A percentile compares a stretch with the other conserved stretches of the same genome.
Evolutionary conservation across 2,888 invertebrate genomes (phyloP).

Genomic region (Cataglyphis rosenhaueri): DNA sequence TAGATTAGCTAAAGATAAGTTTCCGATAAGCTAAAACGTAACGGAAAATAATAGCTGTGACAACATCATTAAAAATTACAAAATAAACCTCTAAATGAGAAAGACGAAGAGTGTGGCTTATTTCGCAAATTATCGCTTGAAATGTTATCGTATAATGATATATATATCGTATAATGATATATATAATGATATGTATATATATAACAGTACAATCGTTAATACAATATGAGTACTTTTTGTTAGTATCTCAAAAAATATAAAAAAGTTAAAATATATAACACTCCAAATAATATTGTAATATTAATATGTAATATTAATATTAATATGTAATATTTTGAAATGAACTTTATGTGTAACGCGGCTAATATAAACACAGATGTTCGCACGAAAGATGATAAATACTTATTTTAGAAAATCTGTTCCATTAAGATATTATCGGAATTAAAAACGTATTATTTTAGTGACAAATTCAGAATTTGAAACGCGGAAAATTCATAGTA

Average conservation of each 20-base stretch:
- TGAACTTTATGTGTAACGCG: neutral
- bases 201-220: neutral
- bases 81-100: neutral
- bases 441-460: neutral
- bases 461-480: neutral
- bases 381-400: neutral
- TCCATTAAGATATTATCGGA: neutral
- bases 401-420: conserved; percentile 6
- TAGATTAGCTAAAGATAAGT: neutral
- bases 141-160: neutral
- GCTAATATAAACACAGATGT: conserved; percentile 34
- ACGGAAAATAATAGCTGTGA: too few relatives aligned
- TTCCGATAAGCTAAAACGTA: too few relatives aligned
- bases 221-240: neutral
- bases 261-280: neutral
- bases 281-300: too few relatives aligned
- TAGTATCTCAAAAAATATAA: neutral
- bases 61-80: too few relatives aligned
- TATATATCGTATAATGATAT: neutral
- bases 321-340: neutral
- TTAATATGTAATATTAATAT: too few relatives aligned
- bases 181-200: neutral
- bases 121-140: neutral
- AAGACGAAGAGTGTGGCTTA: neutral
- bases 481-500: neutral